Base-by-base conservation (phyloP, 2,797 vertebrate species). In the Crocodylus rhombifer region DNA sequence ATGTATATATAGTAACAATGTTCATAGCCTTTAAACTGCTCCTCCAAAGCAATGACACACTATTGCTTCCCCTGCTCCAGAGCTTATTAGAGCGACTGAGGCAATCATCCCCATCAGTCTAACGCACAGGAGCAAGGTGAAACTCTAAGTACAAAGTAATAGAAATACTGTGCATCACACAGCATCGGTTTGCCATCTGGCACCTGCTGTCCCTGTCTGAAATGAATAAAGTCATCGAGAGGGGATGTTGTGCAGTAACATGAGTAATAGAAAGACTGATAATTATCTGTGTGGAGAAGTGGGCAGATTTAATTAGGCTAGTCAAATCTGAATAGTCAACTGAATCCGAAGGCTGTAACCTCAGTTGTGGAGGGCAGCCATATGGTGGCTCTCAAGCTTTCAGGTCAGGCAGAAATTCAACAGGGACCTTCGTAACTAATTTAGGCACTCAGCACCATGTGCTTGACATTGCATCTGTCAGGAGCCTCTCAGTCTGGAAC, bases 181-280 rank as follows among this genome's bases (percentile, higher is more conserved):
- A 90, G 92, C 91, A 93, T 94, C 79, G 0, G 85, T 96, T 96
- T 97, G 95, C 97, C 95, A 97, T 97, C 97, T 98, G 98, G 97
- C 97, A 98, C 97, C 96, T 97, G 96, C 97, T 95, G 91, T 94
- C 93, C 92, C 94, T 94, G 88, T 80, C 86, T 96, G 91, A 97
- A 96, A 97, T 92, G 91, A 95, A 97, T 97, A 92, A 97, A 97
- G 96, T 95, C 90, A 95, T 96, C 21, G 13, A 97, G 95, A 97
- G 56, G 83, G 80, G 84, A 94, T 94, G 92, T 91, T 95, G 84
- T 78, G 80, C 62, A 0, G 95, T 97, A 98, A 98, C 95, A 95
- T 74, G 96, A 98, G 97, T 95, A 97, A 94, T 85, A 82, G 71
- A 96, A 97, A 96, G 93, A 88, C 94, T 91, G 97, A 98, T 98